Evolutionary conservation across 2,797 vertebrate species (phyloP).

Genomic region (Orestias chungarensis): DNA sequence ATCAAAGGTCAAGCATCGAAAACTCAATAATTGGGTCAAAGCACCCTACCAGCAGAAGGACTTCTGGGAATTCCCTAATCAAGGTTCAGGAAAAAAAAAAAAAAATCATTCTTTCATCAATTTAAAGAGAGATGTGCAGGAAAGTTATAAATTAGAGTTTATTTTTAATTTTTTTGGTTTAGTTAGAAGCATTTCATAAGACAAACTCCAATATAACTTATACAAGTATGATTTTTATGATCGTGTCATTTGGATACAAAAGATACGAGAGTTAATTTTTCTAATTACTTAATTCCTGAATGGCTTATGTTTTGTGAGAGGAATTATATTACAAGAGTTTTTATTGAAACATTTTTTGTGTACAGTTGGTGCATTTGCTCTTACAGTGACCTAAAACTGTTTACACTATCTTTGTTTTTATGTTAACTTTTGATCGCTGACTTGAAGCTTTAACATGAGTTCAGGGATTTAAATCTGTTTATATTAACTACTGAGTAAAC

Average conservation of each 20-base stretch:
- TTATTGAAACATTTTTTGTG: not conserved
- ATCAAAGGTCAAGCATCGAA: not conserved
- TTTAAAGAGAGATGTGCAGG: not conserved
- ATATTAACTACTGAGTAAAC: slow-evolving; percentile 20
- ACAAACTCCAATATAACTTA: not conserved
- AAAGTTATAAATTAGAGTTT: not conserved
- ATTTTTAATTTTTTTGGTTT: not conserved
- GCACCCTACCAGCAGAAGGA: not conserved
- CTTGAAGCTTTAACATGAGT: slow-evolving; percentile 13
- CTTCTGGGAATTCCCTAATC: not conserved
- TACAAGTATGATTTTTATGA: not conserved
- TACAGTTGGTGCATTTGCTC: not conserved
- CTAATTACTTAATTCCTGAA: not conserved
- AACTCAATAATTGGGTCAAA: not conserved
- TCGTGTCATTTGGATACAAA: not conserved
- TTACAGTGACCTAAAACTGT: not conserved
- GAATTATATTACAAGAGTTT: not conserved
- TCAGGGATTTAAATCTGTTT: not conserved
- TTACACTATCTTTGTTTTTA: not conserved
- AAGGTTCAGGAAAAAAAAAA: not conserved
- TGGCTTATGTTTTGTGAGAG: not conserved
- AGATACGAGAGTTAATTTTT: not conserved
- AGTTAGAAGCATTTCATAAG: not conserved
- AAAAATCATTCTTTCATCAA: not conserved
- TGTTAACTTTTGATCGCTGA: not conserved